Base-by-base conservation (phyloP, 2,797 vertebrate species). In the Diplodus puntazzo region DNA sequence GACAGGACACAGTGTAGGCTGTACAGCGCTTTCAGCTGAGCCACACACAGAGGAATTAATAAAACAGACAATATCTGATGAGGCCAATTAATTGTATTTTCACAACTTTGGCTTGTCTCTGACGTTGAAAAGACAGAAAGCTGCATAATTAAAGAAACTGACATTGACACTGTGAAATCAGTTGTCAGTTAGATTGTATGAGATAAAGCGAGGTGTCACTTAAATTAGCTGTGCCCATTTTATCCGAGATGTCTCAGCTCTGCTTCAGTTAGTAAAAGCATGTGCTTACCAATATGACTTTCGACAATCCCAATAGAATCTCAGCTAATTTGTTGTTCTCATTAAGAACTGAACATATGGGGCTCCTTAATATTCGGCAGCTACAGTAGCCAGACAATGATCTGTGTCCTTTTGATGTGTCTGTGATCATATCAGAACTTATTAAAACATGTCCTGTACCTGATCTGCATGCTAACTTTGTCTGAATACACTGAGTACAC, bases 1-100 rank as follows among this genome's bases (percentile, higher is more conserved):
- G 68, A 45, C 27, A 6, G 95, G 92, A 73, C 96, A 97, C 13
- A 83, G 71, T 17, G 79, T 78, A 11, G 95, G 96, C 42, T 85
- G 80, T 1, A 73, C 79, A 30, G 94, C 92, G 57, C 88, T 94
- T 71, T 91, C 82, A 65, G 84, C 96, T 98, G 83, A 46, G 55
- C 11, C 70, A 70, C 34, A 80, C 4, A n/a, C 80, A 58, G 10
- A 64, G 50, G 0, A 64, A 8, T 25, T 25, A 30, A 73, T 25
- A 12, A 69, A 2, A 72, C 42, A 25, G 11, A 64, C 52, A 11
- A 17, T 12, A 48, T 58, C 11, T 11, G 9, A 43, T 48, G 5
- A 55, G 17, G 63, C 2, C 1, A 50, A 55, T 71, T 1, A 43
- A 50, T 17, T 64, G 21, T 2, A 23, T 71, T 54, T 55, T 27